phyloP scores from a whole-genome alignment of 2,113 vertebrate genomes.

The Vimba vimba region DNA sequence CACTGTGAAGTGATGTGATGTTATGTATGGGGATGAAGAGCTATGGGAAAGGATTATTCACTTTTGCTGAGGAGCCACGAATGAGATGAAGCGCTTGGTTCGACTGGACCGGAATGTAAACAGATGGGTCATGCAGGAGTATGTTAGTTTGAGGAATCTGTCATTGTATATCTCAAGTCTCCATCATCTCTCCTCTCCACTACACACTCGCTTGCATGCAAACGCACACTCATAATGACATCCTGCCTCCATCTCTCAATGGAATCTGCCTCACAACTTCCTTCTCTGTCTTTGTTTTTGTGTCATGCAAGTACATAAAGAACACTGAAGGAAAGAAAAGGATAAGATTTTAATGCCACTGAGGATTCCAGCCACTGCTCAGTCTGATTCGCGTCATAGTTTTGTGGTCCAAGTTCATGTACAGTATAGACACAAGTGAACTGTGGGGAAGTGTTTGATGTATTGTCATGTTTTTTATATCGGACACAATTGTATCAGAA shows the following conservation, averaged over 20 bases:
- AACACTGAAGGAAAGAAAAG: neutral
- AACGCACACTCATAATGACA: neutral
- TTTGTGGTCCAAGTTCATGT: constrained; percentile 1
- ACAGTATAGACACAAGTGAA: neutral
- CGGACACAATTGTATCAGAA: neutral
- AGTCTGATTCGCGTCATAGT: neutral
- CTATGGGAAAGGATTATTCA: neutral
- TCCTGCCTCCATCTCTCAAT: neutral
- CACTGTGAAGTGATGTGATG: constrained; percentile 9
- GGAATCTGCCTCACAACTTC: constrained; percentile 9
- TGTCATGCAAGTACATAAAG: constrained; percentile 1
- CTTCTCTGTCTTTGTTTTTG: neutral
- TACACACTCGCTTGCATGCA: neutral
- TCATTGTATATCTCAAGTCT: constrained; percentile 17
- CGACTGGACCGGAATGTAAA: constrained; percentile 50
- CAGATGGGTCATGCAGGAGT: constrained; percentile 14
- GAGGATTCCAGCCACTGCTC: neutral
- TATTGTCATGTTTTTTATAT: neutral
- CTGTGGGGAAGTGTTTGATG: neutral
- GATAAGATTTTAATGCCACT: neutral
- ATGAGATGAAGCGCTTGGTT: constrained; percentile 41
- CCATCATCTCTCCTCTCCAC: constrained; percentile 5
- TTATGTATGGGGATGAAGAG: constrained; percentile 32
- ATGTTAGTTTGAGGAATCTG: neutral
- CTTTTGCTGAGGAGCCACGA: neutral